These are phyloP conservation scores for Platycheirus rosarum DNA, from an alignment of 2,888 invertebrate genomes.

Conservation along the genomic window DNA sequence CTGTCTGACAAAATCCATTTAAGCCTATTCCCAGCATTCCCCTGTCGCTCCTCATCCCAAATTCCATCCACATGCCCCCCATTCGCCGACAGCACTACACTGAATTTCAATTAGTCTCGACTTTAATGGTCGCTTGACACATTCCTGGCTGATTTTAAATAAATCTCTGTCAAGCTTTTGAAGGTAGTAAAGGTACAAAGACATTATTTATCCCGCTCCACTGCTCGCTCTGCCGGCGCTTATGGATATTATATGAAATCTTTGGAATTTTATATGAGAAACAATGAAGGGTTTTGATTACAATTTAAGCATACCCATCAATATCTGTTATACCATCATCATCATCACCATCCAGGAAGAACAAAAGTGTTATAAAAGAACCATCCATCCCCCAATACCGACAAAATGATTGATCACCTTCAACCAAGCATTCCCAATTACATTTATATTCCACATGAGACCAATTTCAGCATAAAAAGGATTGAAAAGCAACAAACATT, in stretches of 20 bases:
- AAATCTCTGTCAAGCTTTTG: constrained; percentile 32
- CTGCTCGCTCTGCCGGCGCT: background rate
- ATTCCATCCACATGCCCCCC: background rate
- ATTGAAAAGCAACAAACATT: too few relatives aligned
- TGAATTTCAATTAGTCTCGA: constrained; percentile 35
- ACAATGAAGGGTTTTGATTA: constrained; percentile 5
- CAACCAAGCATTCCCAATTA: constrained; percentile 34
- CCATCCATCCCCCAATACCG: background rate
- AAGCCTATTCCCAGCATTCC: background rate
- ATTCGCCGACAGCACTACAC: constrained; percentile 19
- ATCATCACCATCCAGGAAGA: background rate
- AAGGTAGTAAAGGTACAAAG: constrained; percentile 8
- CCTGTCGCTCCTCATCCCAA: background rate
- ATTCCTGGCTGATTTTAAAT: constrained; percentile 20
- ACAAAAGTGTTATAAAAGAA: background rate
- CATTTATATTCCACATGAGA: constrained; percentile 19
- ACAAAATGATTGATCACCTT: constrained; percentile 28
- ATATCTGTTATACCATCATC: constrained; percentile 3
- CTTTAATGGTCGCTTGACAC: constrained; percentile 19
- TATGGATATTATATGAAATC: background rate
- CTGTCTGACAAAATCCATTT: constrained; percentile 6
- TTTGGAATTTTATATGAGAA: constrained; percentile 23
- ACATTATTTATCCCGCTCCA: constrained; percentile 3
- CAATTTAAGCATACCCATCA: too few relatives aligned
- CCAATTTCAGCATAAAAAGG: background rate